Evolutionary conservation across 2,797 vertebrate species (phyloP), one percentile per base, ranked within the genome.

Genomic region (Lemur catta): DNA sequence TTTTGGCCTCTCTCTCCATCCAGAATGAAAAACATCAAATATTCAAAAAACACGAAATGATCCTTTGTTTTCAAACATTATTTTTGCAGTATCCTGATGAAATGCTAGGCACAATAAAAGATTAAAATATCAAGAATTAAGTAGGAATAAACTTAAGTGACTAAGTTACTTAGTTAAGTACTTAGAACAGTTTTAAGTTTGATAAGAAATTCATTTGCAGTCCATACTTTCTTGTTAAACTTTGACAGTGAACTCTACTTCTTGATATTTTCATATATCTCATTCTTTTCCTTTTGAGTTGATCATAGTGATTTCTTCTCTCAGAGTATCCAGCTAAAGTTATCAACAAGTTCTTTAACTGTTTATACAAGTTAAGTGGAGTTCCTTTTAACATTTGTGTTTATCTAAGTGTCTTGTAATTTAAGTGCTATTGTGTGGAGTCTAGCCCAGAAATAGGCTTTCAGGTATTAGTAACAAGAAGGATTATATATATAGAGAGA

Each of bases 11-110:
- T 72, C 26, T 38, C 22, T 94, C 22, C 3, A 0, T 4, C 79
- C 92, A 97, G 46, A 96, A 55, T 63, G 97, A 71, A 97, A 88
- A 82, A 69, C 35, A 28, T 81, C 61, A 88, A 71, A 55, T 2
- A 35, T 63, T 43, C 6, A 69, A 81, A 81, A 14, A 69, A 69
- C 84, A 43, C 0, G 24, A 50, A 89, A 22, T 35, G 75, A 24
- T 30, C 10, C 48, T 20, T 76, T 95, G 63, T 50, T 96, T 97
- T 79, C 38, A 0, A 79, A 10, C 13, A 88, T 95, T 48, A 69
- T 15, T 10, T 10, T 95, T 76, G 14, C 8, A 43, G 1, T 78
- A 7, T 75, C 43, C 30, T 50, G 24, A 50, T 50, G 10, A 90
- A 82, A 59, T 61, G 2, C 26, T 71, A 55, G 43, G 38, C 46